phyloP scores from a whole-genome alignment of 1,140 invertebrate species.

The Cherax quadricarinatus region DNA sequence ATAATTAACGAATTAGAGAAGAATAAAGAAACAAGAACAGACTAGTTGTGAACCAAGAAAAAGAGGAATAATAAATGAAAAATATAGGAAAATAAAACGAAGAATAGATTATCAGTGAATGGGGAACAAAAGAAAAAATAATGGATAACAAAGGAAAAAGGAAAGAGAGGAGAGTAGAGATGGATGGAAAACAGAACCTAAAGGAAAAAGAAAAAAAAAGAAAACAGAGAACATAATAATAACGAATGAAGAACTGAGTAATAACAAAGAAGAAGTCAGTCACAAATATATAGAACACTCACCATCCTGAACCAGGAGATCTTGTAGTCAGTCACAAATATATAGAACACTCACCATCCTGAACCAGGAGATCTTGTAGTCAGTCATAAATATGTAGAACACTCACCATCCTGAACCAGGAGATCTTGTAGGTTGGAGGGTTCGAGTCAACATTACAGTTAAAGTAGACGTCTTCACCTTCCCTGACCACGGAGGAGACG shows the following conservation, averaged over 20 bases:
- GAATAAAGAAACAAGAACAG: too few species aligned
- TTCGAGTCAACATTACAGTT: slow-evolving; percentile 27
- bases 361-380: slow-evolving; percentile 20
- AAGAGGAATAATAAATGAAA: too few species aligned
- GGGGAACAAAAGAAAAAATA: not conserved
- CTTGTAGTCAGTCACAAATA: not conserved
- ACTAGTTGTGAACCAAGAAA: too few species aligned
- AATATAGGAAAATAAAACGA: too few species aligned
- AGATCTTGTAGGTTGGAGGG: slow-evolving; percentile 18
- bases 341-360: slow-evolving; percentile 2
- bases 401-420: slow-evolving; percentile 25
- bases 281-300: not conserved
- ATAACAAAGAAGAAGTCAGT: too few species aligned
- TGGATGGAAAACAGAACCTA: too few species aligned
- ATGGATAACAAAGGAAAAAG: not conserved
- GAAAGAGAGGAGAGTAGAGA: not conserved
- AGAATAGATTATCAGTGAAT: too few species aligned
- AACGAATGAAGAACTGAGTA: too few species aligned
- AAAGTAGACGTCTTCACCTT: slow-evolving; percentile 27
- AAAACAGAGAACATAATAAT: too few species aligned
- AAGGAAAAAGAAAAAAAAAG: too few species aligned
- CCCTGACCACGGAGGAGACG: slow-evolving; percentile 13
- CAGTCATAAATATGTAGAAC: not conserved
- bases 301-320: slow-evolving; percentile 22
- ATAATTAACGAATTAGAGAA: too few species aligned